Conservation (phyloP, 2,797 vertebrate genomes). For the Diplodus sargus region DNA sequence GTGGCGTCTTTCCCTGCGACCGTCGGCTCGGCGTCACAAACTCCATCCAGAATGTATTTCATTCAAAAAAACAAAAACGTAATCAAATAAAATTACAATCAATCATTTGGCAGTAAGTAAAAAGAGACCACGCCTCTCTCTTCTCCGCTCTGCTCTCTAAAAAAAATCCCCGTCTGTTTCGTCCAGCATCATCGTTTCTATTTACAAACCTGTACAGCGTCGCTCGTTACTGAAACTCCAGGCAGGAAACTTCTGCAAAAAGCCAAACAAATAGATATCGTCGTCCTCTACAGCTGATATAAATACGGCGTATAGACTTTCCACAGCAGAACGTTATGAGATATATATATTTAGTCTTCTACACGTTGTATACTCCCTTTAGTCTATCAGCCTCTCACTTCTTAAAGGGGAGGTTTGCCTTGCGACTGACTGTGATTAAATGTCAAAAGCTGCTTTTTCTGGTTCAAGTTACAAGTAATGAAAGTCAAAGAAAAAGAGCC, state of each 20-base stretch:
- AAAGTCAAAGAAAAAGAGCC: constrained; percentile 74
- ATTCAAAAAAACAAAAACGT: constrained; percentile 8
- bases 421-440: constrained; percentile 70
- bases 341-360: constrained; percentile 28
- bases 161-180: constrained; percentile 3
- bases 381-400: constrained; percentile 67
- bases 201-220: constrained; percentile 85
- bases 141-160: constrained; percentile 8
- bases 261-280: constrained; percentile 20
- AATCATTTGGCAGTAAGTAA: constrained; percentile 63
- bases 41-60: constrained; percentile 27
- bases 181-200: constrained; percentile 74
- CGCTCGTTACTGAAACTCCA: constrained; percentile 72
- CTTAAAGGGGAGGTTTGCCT: constrained; percentile 73
- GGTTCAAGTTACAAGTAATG: constrained; percentile 61
- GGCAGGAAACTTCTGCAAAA: constrained; percentile 50
- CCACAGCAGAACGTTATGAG: constrained; percentile 29
- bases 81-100: constrained; percentile 58
- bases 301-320: constrained; percentile 53
- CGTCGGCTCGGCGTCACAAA: constrained; percentile 1
- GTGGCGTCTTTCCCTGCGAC: constrained; percentile 32
- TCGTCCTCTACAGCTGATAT: constrained; percentile 42
- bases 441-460: constrained; percentile 69
- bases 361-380: constrained; percentile 58
- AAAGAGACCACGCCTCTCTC: constrained; percentile 19